These are phyloP conservation scores for Elephas maximus DNA, from an alignment of 2,113 vertebrate genomes.

Conservation along the genomic window DNA sequence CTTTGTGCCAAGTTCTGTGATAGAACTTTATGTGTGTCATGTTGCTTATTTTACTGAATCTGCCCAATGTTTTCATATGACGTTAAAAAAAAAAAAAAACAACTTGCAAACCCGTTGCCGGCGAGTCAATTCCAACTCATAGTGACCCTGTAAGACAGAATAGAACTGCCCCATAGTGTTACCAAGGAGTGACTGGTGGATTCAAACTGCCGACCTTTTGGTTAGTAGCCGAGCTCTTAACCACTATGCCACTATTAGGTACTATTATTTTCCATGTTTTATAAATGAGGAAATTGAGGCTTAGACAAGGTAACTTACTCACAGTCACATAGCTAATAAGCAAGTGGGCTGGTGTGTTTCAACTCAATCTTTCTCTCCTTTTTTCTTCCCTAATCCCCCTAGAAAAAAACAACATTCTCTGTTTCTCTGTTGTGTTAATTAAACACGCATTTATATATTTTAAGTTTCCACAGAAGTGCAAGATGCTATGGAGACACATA, in stretches of 20 bases:
- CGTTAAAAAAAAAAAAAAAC: too few relatives aligned
- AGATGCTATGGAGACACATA: neutral
- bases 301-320: neutral
- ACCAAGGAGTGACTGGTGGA: too few relatives aligned
- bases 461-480: neutral
- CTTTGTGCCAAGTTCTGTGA: neutral
- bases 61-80: neutral
- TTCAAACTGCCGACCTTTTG: too few relatives aligned
- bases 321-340: neutral
- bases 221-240: too few relatives aligned
- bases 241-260: neutral
- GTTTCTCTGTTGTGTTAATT: neutral
- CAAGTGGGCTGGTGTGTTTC: neutral
- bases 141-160: too few relatives aligned
- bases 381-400: neutral
- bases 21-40: neutral
- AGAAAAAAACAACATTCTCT: neutral
- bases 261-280: neutral
- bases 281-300: neutral
- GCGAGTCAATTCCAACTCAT: too few relatives aligned
- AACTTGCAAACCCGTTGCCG: too few relatives aligned
- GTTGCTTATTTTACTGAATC: conserved; percentile 30
- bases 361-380: neutral
- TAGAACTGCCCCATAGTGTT: too few relatives aligned
- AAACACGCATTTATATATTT: neutral